Conservation (phyloP, 2,888 invertebrate genomes). For the Agrenia bidenticulata region DNA sequence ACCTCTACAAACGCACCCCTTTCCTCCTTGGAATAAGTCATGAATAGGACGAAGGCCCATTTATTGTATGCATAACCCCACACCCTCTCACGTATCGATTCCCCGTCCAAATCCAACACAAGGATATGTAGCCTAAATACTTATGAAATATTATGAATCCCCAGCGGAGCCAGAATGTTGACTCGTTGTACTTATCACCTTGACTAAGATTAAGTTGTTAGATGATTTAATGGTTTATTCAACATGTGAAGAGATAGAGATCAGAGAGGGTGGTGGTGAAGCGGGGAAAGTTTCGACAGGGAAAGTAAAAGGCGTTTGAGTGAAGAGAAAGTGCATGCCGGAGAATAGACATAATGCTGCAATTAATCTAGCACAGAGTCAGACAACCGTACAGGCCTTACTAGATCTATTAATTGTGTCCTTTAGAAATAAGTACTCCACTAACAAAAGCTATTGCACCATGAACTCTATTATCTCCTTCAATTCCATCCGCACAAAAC, state of each 20-base stretch:
- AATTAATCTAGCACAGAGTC: conserved; percentile 50
- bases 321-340: conserved; percentile 12
- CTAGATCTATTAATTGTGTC: conserved; percentile 48
- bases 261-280: not conserved
- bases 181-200: conserved; percentile 6
- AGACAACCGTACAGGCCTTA: conserved; percentile 45
- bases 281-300: conserved; percentile 7
- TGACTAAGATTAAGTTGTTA: conserved; percentile 9
- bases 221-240: conserved; percentile 1
- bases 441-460: conserved; percentile 30
- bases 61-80: no score
- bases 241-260: not conserved
- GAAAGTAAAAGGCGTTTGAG: conserved; percentile 13
- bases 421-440: conserved; percentile 40
- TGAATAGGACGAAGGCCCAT: no score
- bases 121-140: no score
- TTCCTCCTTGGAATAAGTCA: no score
- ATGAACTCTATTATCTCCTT: conserved; percentile 22
- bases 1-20: no score
- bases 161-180: no score
- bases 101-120: no score
- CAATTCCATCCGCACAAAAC: not conserved
- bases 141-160: no score
- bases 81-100: no score
- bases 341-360: conserved; percentile 41